Conservation (phyloP, 2,797 vertebrate species). For the Fistularia commersonii region DNA sequence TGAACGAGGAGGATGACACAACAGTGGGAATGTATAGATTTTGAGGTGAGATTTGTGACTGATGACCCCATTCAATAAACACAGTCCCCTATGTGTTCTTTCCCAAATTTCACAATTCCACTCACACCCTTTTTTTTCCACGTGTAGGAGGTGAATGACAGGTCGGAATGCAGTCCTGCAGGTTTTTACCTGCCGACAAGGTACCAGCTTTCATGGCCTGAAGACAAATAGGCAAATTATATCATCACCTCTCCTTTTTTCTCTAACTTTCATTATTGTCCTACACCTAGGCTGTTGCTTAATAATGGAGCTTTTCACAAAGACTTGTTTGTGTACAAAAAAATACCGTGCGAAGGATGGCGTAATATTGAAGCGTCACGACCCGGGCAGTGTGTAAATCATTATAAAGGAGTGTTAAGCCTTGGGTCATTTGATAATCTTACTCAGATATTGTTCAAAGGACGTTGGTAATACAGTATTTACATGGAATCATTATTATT, state of each 20-base stretch:
- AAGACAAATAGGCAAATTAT: constrained; percentile 16
- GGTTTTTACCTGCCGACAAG: constrained; percentile 22
- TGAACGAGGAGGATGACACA: too few relatives aligned
- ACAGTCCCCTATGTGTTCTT: constrained; percentile 5
- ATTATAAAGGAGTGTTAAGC: too few relatives aligned
- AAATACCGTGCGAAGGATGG: neutral
- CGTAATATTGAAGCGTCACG: neutral
- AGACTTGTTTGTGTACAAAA: neutral
- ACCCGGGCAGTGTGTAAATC: neutral
- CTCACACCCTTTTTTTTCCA: constrained; percentile 26
- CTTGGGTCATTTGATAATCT: too few relatives aligned
- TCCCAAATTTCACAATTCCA: constrained; percentile 45
- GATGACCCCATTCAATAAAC: neutral
- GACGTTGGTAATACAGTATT: too few relatives aligned
- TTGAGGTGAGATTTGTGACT: too few relatives aligned
- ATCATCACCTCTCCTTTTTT: constrained; percentile 23
- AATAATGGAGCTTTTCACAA: constrained; percentile 20
- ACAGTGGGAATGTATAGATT: too few relatives aligned
- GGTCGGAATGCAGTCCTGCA: constrained; percentile 36
- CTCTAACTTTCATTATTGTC: constrained; percentile 2
- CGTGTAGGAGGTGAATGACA: constrained; percentile 1
- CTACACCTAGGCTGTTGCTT: constrained; percentile 17
- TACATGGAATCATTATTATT: too few relatives aligned
- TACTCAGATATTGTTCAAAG: too few relatives aligned
- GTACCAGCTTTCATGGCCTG: constrained; percentile 25